A percentile compares a stretch with the other conserved stretches of the same genome.
These are phyloP conservation scores for Crenichthys baileyi DNA, from an alignment of 2,797 vertebrate species.

Conservation along the genomic window DNA sequence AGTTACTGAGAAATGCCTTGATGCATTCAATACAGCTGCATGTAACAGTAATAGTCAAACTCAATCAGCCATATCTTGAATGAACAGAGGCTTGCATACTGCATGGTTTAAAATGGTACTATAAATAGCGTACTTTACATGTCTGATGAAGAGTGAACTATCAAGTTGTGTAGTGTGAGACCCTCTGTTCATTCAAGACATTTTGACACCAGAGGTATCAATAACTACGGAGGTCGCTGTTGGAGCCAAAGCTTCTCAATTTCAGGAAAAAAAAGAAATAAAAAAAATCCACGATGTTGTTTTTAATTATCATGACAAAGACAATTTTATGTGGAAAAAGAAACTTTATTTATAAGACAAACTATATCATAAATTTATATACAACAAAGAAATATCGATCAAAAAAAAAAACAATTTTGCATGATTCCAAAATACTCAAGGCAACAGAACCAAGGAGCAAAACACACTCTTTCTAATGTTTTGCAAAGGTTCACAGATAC, in stretches of 20 bases:
- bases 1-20: too few relatives aligned
- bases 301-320: conserved; percentile 41
- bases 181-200: background rate
- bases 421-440: conserved; percentile 16
- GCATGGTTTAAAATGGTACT: background rate
- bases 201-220: background rate
- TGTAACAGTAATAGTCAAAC: background rate
- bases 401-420: background rate
- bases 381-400: conserved; percentile 34
- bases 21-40: background rate
- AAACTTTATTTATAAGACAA: conserved; percentile 65
- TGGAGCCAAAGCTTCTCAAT: background rate
- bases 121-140: background rate
- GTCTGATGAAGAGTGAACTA: background rate
- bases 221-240: background rate
- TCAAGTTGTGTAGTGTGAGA: background rate
- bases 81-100: background rate
- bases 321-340: conserved; percentile 3
- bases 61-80: background rate
- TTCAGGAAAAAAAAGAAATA: background rate
- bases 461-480: conserved; percentile 4
- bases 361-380: conserved; percentile 38
- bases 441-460: conserved; percentile 12
- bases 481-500: conserved; percentile 3
- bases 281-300: background rate